Evolutionary conservation across 2,888 invertebrate genomes (phyloP).

Genomic region (Azorinus chamasolen): DNA sequence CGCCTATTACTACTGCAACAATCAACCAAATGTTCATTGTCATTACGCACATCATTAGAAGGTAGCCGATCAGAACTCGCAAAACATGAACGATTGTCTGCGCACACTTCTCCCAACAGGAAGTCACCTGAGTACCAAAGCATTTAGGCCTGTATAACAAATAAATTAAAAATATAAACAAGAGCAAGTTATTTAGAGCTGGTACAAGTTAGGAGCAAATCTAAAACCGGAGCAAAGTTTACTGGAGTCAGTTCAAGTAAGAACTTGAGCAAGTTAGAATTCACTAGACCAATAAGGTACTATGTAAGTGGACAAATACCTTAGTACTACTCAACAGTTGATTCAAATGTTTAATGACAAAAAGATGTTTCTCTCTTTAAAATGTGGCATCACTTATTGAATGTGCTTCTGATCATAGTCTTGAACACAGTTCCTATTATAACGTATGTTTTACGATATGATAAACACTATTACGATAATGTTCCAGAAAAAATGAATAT

Average conservation of each 20-base stretch:
- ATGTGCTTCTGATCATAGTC: no score
- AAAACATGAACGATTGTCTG: conserved; percentile 40
- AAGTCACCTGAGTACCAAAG: conserved; percentile 31
- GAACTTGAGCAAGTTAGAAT: neutral
- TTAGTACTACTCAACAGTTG: no score
- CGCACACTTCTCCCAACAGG: conserved; percentile 52
- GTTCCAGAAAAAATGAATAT: no score
- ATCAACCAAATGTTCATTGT: conserved; percentile 64
- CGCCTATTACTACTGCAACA: conserved; percentile 47
- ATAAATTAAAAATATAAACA: neutral
- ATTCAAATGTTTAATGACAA: no score
- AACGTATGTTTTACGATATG: no score
- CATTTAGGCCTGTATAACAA: conserved; percentile 39
- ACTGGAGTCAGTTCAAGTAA: neutral
- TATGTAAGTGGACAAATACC: no score
- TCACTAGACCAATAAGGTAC: no score
- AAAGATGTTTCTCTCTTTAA: no score
- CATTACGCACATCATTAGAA: conserved; percentile 60
- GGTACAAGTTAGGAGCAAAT: neutral
- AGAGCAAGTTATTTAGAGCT: neutral
- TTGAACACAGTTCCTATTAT: no score
- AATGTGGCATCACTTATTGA: no score
- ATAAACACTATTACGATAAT: no score
- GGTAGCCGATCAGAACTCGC: conserved; percentile 48
- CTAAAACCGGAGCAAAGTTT: neutral